phyloP scores from a whole-genome alignment of 2,888 invertebrate species.

The Zootermopsis nevadensis region DNA sequence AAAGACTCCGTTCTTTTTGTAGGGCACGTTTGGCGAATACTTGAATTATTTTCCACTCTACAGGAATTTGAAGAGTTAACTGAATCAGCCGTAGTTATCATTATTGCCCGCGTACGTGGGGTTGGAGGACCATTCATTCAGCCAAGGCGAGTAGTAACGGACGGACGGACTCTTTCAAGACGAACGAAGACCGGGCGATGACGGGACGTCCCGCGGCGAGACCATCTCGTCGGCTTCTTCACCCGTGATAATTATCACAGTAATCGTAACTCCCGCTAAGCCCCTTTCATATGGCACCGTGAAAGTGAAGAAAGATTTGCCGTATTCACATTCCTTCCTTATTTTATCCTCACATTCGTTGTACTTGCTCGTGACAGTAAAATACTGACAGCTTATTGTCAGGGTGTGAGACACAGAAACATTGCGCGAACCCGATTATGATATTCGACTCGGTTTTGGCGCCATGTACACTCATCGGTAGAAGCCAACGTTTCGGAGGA shows the following conservation, averaged over 20 bases:
- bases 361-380: too few relatives aligned
- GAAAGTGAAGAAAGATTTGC: too few relatives aligned
- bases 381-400: too few relatives aligned
- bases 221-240: constrained; percentile 33
- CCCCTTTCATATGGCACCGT: background rate
- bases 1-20: background rate
- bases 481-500: too few relatives aligned
- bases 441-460: too few relatives aligned
- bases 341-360: too few relatives aligned
- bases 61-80: constrained; percentile 32
- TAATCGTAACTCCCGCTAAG: background rate
- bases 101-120: background rate
- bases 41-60: constrained; percentile 36
- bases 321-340: too few relatives aligned
- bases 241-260: constrained; percentile 40
- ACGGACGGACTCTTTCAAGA: background rate
- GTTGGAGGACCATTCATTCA: background rate
- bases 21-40: background rate
- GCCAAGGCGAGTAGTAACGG: constrained; percentile 21
- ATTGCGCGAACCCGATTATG: too few relatives aligned
- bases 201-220: constrained; percentile 17
- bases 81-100: constrained; percentile 22
- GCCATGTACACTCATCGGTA: too few relatives aligned
- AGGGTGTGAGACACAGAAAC: too few relatives aligned
- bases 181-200: background rate